Evolutionary conservation across 2,113 vertebrate genomes (phyloP), one percentile per base, ranked within the genome.

Genomic region (Gila orcuttii): DNA sequence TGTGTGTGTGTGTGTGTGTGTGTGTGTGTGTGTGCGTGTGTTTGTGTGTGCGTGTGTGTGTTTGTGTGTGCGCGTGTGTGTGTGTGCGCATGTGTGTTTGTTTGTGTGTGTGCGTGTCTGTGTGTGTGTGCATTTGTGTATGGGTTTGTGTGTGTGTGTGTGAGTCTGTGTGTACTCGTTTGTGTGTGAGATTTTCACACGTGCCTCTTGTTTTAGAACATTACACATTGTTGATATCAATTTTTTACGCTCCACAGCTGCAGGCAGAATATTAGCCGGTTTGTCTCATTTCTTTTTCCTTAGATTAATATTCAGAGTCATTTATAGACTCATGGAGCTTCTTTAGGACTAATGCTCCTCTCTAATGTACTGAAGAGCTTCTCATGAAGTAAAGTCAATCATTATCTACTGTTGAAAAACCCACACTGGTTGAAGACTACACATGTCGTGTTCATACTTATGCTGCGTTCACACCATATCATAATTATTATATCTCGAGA

Each of bases 221-320:
- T 64, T 81, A 66, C 39, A 64, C 79, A 21, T 80, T 80, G 42
- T 81, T 81, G 59, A 81, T 81, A 47, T 66, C 28, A 15, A 47
- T 81, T 81, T 31, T 31, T 4, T 28, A 31, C 9, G 15, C 79
- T 64, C 17, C 17, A 11, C 12, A 47, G 79, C 59, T 66, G 2
- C 47, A 31, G 79, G 79, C 39, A 28, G n/a, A 62, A 47, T 31
- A 81, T 47, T 64, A 45, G 36, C 59, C 10, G 12, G n/a, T 47
- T 81, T 21, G 47, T 64, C 60, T 64, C 0, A 47, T 81, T 66
- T 79, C 4, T 2, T 66, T 80, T 64, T 64, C 36, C 59, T 80
- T 11, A 64, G 15, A 45, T 80, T 64, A 62, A 80, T 80, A 80
- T 64, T 80, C 33, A 0, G 13, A 28, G 59, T 80, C 59, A 64